These are phyloP conservation scores for Agonopterix heracliana DNA, from an alignment of 2,888 invertebrate genomes.

Conservation along the genomic window DNA sequence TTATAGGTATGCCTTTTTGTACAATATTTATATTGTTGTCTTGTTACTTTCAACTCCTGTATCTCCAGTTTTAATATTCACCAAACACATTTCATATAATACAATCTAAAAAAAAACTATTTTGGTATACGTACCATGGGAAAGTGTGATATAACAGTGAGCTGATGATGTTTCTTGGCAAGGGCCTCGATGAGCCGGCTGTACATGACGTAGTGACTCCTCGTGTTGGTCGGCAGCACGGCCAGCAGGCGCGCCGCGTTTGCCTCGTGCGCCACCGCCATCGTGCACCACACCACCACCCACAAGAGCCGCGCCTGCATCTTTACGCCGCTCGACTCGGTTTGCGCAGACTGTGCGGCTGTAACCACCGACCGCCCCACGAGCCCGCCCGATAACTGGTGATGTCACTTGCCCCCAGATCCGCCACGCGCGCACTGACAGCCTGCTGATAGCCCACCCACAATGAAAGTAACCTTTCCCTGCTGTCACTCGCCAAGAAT, in stretches of 20 bases:
- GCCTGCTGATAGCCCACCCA: constrained; percentile 11
- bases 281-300: constrained; percentile 35
- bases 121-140: constrained; percentile 53
- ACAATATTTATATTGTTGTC: no score
- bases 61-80: no score
- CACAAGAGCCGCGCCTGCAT: constrained; percentile 58
- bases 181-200: constrained; percentile 63
- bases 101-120: no score
- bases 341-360: constrained; percentile 35
- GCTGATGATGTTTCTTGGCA: constrained; percentile 53
- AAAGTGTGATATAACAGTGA: constrained; percentile 68
- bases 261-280: constrained; percentile 20
- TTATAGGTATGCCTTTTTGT: no score
- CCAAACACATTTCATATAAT: no score
- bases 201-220: constrained; percentile 74
- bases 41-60: no score
- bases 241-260: constrained; percentile 59
- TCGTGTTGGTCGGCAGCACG: constrained; percentile 69
- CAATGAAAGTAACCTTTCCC: constrained; percentile 11
- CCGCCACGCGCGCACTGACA: constrained; percentile 11
- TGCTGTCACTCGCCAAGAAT: constrained; percentile 15
- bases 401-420: constrained; percentile 27
- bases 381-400: constrained; percentile 31
- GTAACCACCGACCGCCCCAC: constrained; percentile 13
- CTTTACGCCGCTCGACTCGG: constrained; percentile 46